Evolutionary conservation across 2,113 vertebrate genomes (phyloP).

Genomic region (Laticauda colubrina): DNA sequence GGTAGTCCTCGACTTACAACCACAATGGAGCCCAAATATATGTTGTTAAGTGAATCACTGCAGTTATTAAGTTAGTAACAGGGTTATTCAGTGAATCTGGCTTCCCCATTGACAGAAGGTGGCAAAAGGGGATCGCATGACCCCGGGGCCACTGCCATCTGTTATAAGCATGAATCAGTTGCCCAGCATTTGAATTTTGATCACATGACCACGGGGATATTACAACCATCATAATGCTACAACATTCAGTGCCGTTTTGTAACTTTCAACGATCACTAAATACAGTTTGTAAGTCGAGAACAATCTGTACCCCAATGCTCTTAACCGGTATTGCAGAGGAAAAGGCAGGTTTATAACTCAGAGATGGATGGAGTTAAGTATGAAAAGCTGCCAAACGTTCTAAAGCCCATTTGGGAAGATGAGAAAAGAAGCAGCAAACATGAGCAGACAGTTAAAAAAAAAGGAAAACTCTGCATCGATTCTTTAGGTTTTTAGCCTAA

Average conservation of each 20-base stretch:
- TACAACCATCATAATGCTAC: background rate
- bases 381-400: background rate
- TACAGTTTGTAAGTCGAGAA: background rate
- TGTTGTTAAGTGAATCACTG: background rate
- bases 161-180: background rate
- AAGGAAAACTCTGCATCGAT: background rate
- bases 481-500: background rate
- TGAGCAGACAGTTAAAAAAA: background rate
- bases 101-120: background rate
- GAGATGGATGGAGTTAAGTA: background rate
- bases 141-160: fast-evolving
- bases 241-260: background rate
- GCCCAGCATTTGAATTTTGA: background rate
- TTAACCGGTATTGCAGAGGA: background rate
- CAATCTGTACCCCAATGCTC: background rate
- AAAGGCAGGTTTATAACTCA: no score
- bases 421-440: background rate
- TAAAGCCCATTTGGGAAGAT: background rate
- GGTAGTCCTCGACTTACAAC: background rate
- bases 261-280: background rate
- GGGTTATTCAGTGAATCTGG: background rate
- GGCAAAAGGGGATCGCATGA: background rate
- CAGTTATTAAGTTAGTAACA: background rate
- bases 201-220: background rate
- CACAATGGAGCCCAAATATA: background rate